A percentile compares a stretch with the other conserved stretches of the same genome.
These are phyloP conservation scores for Sebastes ruberrimus DNA, from an alignment of 2,797 vertebrate genomes.

Conservation along the genomic window DNA sequence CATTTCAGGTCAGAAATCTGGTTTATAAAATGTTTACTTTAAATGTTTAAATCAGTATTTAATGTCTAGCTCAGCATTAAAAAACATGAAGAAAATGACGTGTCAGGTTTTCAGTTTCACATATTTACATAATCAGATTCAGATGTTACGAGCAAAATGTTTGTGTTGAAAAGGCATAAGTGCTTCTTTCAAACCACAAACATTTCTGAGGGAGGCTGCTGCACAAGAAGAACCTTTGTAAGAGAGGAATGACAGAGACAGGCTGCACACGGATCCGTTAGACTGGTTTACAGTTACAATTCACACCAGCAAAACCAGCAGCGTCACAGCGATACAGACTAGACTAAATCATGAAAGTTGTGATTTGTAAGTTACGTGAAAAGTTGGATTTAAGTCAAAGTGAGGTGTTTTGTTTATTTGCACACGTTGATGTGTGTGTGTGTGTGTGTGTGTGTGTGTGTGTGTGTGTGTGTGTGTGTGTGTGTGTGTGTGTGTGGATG, in stretches of 20 bases:
- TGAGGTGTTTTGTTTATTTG: not conserved
- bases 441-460: not conserved
- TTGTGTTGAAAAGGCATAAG: not conserved
- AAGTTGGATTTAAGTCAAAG: not conserved
- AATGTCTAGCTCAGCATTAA: not conserved
- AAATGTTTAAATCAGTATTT: not conserved
- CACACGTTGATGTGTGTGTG: not conserved
- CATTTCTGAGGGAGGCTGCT: slow-evolving; percentile 1
- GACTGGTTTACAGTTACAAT: not conserved
- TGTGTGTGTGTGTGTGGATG: not conserved
- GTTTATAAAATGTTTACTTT: not conserved
- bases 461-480: not conserved
- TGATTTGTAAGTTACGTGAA: not conserved
- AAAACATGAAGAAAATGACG: not conserved
- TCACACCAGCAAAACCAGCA: not conserved
- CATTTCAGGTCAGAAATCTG: not conserved
- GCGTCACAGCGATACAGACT: not conserved
- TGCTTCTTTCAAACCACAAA: slow-evolving; percentile 6
- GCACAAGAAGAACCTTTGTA: not conserved
- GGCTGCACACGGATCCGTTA: not conserved
- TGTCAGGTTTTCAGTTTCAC: not conserved
- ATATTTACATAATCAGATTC: not conserved
- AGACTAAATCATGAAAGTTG: not conserved
- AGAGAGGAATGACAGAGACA: not conserved
- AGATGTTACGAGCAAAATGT: not conserved